These are phyloP conservation scores for Picus viridis DNA, from an alignment of 2,797 vertebrate species.

Conservation along the genomic window DNA sequence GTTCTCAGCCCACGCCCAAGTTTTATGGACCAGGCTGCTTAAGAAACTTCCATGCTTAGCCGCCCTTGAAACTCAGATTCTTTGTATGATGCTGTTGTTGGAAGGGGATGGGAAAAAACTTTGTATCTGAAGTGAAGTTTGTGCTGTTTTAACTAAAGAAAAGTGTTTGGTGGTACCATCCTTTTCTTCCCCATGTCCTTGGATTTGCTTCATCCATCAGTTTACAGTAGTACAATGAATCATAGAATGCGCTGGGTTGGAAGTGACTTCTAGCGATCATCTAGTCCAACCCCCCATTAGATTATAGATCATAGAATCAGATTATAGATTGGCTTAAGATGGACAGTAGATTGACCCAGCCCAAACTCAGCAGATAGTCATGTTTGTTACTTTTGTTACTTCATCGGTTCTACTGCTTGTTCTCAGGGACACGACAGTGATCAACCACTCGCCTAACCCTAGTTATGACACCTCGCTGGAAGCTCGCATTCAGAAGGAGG, in stretches of 20 bases:
- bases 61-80: neutral
- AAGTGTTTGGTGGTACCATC: neutral
- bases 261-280: too few relatives aligned
- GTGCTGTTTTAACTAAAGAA: neutral
- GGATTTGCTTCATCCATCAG: neutral
- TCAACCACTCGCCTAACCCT: constrained; percentile 90
- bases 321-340: neutral
- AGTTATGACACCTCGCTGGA: constrained; percentile 96
- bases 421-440: constrained; percentile 88
- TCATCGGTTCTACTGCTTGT: neutral
- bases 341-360: neutral
- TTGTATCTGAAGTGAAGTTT: neutral
- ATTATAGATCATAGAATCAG: too few relatives aligned
- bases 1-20: neutral
- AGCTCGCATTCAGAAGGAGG: constrained; percentile 96
- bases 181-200: neutral
- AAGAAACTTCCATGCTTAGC: neutral
- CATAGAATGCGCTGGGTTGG: neutral
- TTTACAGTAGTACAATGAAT: neutral
- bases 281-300: too few relatives aligned
- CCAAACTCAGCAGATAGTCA: neutral
- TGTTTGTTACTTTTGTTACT: neutral
- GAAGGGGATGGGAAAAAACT: neutral
- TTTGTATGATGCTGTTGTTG: neutral
- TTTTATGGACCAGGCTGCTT: neutral